Percentiles rank a stretch among this genome's conserved stretches.
Conservation (phyloP, 2,888 invertebrate genomes). For the Meandrusa payeni region DNA sequence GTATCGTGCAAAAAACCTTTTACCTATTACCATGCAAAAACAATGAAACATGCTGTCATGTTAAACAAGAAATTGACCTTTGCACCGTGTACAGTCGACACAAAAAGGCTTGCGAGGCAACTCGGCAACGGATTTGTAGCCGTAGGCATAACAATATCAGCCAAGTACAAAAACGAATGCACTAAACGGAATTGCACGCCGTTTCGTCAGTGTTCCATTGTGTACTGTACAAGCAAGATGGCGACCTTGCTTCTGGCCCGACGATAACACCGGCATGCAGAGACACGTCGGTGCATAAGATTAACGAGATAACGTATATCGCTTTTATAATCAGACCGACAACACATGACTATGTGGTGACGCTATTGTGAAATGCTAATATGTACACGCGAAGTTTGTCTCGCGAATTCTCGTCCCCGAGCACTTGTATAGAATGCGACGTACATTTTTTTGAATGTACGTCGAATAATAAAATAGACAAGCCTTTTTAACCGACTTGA, state of each 20-base stretch:
- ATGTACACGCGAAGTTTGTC: slow-evolving; percentile 15
- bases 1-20: too few species aligned
- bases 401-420: slow-evolving; percentile 16
- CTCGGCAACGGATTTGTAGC: background rate
- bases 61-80: background rate
- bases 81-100: background rate
- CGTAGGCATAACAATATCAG: background rate
- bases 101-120: background rate
- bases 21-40: too few species aligned
- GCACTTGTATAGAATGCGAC: background rate
- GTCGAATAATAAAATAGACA: too few species aligned
- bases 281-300: slow-evolving; percentile 52
- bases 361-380: slow-evolving; percentile 25
- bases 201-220: slow-evolving; percentile 23
- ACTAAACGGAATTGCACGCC: slow-evolving; percentile 5
- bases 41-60: too few species aligned
- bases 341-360: slow-evolving; percentile 19
- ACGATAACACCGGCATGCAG: slow-evolving; percentile 51
- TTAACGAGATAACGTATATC: slow-evolving; percentile 48
- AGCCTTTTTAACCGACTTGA: slow-evolving; percentile 12
- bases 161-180: slow-evolving; percentile 15
- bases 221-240: slow-evolving; percentile 17
- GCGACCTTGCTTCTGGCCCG: slow-evolving; percentile 51
- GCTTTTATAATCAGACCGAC: slow-evolving; percentile 37
- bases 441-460: slow-evolving; percentile 17